These are phyloP conservation scores for Colletes collaris DNA, from an alignment of 2,888 invertebrate species.

Conservation along the genomic window DNA sequence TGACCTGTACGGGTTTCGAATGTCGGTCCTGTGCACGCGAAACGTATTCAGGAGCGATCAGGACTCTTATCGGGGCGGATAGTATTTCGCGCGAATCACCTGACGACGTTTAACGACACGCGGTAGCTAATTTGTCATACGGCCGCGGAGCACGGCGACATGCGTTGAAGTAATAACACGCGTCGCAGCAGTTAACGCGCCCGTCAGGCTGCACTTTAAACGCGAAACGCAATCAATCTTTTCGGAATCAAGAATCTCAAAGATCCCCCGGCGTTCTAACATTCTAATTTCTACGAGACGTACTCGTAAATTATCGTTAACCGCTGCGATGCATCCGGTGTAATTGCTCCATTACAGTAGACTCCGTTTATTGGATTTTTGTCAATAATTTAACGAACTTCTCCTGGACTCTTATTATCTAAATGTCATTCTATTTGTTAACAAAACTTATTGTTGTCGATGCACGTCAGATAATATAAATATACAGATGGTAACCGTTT, in stretches of 20 bases:
- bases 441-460: too few species aligned
- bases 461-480: too few species aligned
- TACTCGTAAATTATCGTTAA: background rate
- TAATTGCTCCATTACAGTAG: too few species aligned
- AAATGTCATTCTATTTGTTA: too few species aligned
- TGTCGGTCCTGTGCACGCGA: slow-evolving; percentile 54
- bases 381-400: too few species aligned
- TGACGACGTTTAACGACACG: slow-evolving; percentile 68
- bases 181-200: slow-evolving; percentile 54
- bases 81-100: slow-evolving; percentile 71
- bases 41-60: slow-evolving; percentile 56
- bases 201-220: slow-evolving; percentile 47
- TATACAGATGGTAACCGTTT: too few species aligned
- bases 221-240: slow-evolving; percentile 55
- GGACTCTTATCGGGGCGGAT: slow-evolving; percentile 64
- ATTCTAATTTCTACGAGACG: slow-evolving; percentile 26
- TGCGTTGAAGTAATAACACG: slow-evolving; percentile 68
- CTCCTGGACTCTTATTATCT: too few species aligned
- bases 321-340: too few species aligned
- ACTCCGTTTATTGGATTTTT: too few species aligned
- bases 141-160: slow-evolving; percentile 60
- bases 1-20: slow-evolving; percentile 41
- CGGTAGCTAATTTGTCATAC: slow-evolving; percentile 70
- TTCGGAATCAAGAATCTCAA: slow-evolving; percentile 25
- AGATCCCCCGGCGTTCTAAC: slow-evolving; percentile 9